A percentile compares a stretch with the other conserved stretches of the same genome.
These are phyloP conservation scores for Lomographa bimaculata DNA, from an alignment of 2,888 invertebrate species.

Conservation along the genomic window DNA sequence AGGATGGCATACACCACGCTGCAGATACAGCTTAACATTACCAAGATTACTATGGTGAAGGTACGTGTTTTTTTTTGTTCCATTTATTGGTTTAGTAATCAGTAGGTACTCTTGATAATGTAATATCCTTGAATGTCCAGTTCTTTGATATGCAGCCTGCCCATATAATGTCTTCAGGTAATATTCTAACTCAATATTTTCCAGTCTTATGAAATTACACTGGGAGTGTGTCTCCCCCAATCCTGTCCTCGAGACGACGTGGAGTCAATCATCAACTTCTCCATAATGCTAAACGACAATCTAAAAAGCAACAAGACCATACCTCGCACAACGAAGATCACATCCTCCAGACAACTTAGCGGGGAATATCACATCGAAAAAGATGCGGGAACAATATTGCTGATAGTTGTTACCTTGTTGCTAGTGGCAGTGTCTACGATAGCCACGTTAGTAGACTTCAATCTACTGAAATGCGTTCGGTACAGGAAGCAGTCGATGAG, in stretches of 20 bases:
- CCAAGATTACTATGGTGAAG: constrained; percentile 63
- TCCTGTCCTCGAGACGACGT: constrained; percentile 71
- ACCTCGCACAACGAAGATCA: constrained; percentile 58
- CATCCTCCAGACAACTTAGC: constrained; percentile 52
- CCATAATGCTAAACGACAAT: constrained; percentile 70
- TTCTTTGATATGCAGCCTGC: background rate
- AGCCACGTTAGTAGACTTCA: constrained; percentile 74
- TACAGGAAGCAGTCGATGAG: constrained; percentile 55
- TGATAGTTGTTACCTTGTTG: constrained; percentile 53
- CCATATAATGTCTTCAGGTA: background rate
- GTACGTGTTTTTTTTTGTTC: constrained; percentile 43
- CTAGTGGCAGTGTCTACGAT: constrained; percentile 55
- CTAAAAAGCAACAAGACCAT: constrained; percentile 60
- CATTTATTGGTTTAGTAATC: no score
- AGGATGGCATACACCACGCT: constrained; percentile 58
- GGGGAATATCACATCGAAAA: constrained; percentile 48
- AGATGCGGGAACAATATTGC: constrained; percentile 56
- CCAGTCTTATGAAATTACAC: constrained; percentile 61
- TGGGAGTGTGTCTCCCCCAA: constrained; percentile 77
- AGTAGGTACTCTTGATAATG: no score
- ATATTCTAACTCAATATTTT: no score
- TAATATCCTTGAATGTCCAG: no score
- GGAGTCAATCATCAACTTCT: constrained; percentile 71
- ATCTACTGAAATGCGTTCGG: constrained; percentile 52
- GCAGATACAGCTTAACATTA: constrained; percentile 63